Percentiles rank a stretch among this genome's conserved stretches.
Evolutionary conservation across 1,140 invertebrate species (phyloP).

Genomic region (Drosophila cardini): DNA sequence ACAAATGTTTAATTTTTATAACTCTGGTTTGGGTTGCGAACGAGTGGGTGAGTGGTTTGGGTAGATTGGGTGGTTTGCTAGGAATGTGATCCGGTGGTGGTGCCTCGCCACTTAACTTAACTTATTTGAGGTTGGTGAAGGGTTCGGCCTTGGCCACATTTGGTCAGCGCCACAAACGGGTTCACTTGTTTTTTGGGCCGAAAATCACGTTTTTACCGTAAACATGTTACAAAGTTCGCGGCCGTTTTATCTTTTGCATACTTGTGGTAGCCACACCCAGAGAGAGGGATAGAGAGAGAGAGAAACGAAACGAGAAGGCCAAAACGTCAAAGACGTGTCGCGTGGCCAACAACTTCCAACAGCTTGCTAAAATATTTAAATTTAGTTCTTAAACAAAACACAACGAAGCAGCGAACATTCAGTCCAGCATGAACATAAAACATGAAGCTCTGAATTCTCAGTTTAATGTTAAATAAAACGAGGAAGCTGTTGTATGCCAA

Average conservation of each 20-base stretch:
- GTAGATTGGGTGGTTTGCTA: not conserved
- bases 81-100: slow-evolving; percentile 16
- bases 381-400: slow-evolving; percentile 44
- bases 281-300: too few relatives aligned
- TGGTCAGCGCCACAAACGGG: slow-evolving; percentile 51
- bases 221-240: slow-evolving; percentile 82
- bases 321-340: slow-evolving; percentile 67
- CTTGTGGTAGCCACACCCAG: slow-evolving; percentile 30
- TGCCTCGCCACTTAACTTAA: slow-evolving; percentile 71
- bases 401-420: slow-evolving; percentile 20
- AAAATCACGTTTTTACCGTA: slow-evolving; percentile 83
- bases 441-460: slow-evolving; percentile 11
- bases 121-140: slow-evolving; percentile 77
- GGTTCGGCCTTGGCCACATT: slow-evolving; percentile 72
- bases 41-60: not conserved
- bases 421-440: slow-evolving; percentile 11
- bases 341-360: not conserved
- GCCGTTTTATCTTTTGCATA: slow-evolving; percentile 75
- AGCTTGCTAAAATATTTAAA: slow-evolving; percentile 71
- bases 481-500: not conserved
- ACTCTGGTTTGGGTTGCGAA: slow-evolving; percentile 24
- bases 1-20: slow-evolving; percentile 84
- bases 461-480: slow-evolving; percentile 8
- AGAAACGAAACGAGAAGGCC: slow-evolving; percentile 39
- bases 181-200: slow-evolving; percentile 63